phyloP scores from a whole-genome alignment of 1,140 invertebrate genomes.

The Ladona fulva region DNA sequence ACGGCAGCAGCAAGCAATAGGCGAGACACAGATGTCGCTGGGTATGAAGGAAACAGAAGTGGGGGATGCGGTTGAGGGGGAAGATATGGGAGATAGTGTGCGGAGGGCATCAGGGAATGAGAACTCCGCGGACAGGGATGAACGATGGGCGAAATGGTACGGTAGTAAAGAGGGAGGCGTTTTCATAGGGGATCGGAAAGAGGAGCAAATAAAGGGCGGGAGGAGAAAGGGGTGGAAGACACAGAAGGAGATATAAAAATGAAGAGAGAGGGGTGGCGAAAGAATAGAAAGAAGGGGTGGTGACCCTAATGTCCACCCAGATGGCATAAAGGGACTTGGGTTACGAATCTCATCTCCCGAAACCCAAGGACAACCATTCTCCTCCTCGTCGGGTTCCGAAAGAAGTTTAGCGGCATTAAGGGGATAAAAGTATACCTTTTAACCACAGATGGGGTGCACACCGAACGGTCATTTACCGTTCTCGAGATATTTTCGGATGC shows the following conservation, averaged over 20 bases:
- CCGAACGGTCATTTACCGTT: too few relatives aligned
- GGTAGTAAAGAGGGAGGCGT: not conserved
- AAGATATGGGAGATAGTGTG: not conserved
- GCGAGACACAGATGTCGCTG: too few relatives aligned
- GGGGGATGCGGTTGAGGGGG: not conserved
- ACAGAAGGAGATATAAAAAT: not conserved
- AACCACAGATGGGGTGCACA: too few relatives aligned
- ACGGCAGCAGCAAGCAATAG: too few relatives aligned
- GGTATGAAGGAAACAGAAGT: too few relatives aligned
- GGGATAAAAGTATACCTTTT: too few relatives aligned
- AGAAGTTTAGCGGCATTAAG: too few relatives aligned
- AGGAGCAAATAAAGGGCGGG: not conserved
- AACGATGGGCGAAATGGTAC: not conserved
- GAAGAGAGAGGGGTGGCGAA: not conserved
- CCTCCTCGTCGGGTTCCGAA: not conserved
- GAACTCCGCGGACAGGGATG: not conserved
- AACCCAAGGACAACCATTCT: not conserved
- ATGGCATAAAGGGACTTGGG: not conserved
- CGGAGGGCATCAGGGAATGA: not conserved
- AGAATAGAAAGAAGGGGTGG: not conserved
- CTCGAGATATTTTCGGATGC: too few relatives aligned
- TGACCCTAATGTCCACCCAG: not conserved
- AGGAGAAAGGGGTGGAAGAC: not conserved
- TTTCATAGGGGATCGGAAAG: not conserved
- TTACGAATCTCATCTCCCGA: not conserved